phyloP scores from a whole-genome alignment of 2,797 vertebrate species.

The Simalia tracyae region DNA sequence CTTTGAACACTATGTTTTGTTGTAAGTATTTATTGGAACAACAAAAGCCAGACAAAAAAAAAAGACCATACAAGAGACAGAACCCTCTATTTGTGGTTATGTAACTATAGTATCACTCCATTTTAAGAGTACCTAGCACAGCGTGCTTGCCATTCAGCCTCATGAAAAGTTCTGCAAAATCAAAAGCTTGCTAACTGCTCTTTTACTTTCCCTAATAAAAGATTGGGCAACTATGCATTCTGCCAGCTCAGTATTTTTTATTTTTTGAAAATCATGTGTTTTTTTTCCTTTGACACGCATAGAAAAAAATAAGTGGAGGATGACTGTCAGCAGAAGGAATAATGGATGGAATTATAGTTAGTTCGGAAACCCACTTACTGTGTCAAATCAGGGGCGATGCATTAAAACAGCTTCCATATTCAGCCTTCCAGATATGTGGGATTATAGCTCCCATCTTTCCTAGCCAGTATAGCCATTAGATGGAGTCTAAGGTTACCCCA shows the following conservation, averaged over 20 bases:
- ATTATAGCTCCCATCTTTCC: neutral
- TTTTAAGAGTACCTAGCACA: neutral
- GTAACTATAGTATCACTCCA: neutral
- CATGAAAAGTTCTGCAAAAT: neutral
- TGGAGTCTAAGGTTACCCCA: neutral
- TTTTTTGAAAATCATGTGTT: neutral
- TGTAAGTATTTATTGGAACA: constrained; percentile 49
- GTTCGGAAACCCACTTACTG: neutral
- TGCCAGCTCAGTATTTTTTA: no score
- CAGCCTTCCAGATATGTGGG: neutral
- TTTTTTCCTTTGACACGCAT: neutral
- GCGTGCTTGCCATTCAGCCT: neutral
- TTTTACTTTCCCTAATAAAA: neutral
- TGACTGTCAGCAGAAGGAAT: neutral
- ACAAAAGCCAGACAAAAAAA: constrained; percentile 27
- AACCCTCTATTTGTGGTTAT: constrained; percentile 12
- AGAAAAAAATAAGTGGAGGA: neutral
- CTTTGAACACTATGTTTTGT: constrained; percentile 65
- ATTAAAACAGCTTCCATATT: neutral
- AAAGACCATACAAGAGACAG: constrained; percentile 1
- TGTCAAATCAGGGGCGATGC: neutral
- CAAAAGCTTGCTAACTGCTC: neutral
- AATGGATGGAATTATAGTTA: neutral
- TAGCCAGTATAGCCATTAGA: neutral
- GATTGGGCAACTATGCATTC: no score